Conservation (phyloP, 2,888 invertebrate genomes). For the Epinotia bilunana region DNA sequence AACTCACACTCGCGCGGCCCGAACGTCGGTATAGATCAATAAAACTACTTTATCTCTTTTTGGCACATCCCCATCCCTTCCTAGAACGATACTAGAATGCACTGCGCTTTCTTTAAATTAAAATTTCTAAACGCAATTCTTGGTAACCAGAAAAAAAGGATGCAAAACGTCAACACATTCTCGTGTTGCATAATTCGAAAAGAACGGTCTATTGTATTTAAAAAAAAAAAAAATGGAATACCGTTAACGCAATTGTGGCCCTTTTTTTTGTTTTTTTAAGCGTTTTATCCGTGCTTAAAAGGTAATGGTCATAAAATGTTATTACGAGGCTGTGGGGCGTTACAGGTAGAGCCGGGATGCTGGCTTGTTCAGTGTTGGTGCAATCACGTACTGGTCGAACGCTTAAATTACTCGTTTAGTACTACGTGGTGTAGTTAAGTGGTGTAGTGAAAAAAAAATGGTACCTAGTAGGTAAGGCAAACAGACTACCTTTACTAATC, state of each 20-base stretch:
- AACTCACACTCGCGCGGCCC: slow-evolving; percentile 83
- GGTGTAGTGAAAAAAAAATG: slow-evolving; percentile 4
- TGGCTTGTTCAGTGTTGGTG: slow-evolving; percentile 70
- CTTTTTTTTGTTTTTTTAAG: slow-evolving; percentile 71
- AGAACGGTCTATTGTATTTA: slow-evolving; percentile 53
- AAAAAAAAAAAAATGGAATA: slow-evolving; percentile 62
- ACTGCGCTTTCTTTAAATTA: slow-evolving; percentile 71
- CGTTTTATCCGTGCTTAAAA: slow-evolving; percentile 78
- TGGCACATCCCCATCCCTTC: slow-evolving; percentile 85
- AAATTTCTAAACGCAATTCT: slow-evolving; percentile 47
- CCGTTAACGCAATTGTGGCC: slow-evolving; percentile 73
- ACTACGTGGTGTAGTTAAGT: slow-evolving; percentile 20
- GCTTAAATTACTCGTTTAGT: slow-evolving; percentile 48
- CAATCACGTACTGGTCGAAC: slow-evolving; percentile 67
- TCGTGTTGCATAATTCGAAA: slow-evolving; percentile 45
- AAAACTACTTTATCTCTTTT: slow-evolving; percentile 86
- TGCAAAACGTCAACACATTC: slow-evolving; percentile 58
- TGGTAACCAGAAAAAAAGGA: slow-evolving; percentile 52
- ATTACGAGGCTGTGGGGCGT: slow-evolving; percentile 77
- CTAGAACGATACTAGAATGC: slow-evolving; percentile 75
- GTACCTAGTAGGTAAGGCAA: background rate
- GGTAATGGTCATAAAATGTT: slow-evolving; percentile 82
- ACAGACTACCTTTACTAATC: background rate
- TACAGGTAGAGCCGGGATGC: slow-evolving; percentile 76
- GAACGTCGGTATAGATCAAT: slow-evolving; percentile 85